Base-by-base conservation (phyloP, 2,797 vertebrate species). In the Sebastolobus altivelis region DNA sequence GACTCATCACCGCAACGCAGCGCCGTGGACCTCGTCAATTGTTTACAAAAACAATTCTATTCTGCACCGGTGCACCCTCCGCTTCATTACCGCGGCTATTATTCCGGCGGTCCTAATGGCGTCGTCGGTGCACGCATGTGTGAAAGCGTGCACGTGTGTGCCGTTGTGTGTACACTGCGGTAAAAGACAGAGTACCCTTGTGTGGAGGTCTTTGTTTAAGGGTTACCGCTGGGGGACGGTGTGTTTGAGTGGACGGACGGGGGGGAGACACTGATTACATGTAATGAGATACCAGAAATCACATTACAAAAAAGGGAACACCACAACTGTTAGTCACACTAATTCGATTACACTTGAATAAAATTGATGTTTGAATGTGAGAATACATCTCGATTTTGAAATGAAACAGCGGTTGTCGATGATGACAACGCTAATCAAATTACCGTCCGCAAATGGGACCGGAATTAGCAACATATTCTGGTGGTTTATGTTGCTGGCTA, bases 71-170 rank as follows among this genome's bases (percentile, higher is more conserved):
- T 85, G 92, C 88, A 86, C 78, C 74, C 71, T 68, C 86, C 84
- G 85, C 87, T 90, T 93, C 89, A 93, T 95, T 91, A 93, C 79
- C 14, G 80, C 54, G 16, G 81, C 84, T 80, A 93, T 92, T 91
- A 91, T 87, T 86, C 58, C 58, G 4, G 68, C 70, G 43, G 71
- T 79, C 75, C 75, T 92, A 91, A 93, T 92, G 88, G 89, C 62
- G 58, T 77, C 40, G 4, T 68, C 12, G 65, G 60, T 60, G 77
- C 38, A 72, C 33, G 75, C 31, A 25, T 63, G 75, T 77, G 79
- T 70, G 65, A 79, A 65, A 31, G 72, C 1, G 27, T 20, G 65
- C 49, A 60, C 29, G 67, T 70, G 87, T 71, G 80, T 27, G 5
- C 13, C 59, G 13, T 33, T 59, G 60, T 58, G 60, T 58, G 58